Conservation (phyloP, 2,797 vertebrate genomes). For the Nasua narica region DNA sequence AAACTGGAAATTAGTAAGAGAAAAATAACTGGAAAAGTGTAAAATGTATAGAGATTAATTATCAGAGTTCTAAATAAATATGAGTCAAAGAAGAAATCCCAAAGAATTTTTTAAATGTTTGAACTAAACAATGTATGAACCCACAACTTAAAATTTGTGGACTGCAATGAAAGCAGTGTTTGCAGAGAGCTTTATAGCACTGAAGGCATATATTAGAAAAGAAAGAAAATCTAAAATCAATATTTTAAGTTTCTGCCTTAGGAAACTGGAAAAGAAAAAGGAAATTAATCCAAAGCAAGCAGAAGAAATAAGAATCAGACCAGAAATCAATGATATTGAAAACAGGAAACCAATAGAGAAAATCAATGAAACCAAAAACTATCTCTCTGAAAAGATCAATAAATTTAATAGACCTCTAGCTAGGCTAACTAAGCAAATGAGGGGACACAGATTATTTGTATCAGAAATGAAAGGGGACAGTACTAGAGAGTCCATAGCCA, state of each 20-base stretch:
- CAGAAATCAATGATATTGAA: not conserved
- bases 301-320: not conserved
- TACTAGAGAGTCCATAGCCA: not conserved
- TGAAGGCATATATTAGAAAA: not conserved
- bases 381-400: not conserved
- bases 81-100: not conserved
- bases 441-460: not conserved
- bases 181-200: not conserved
- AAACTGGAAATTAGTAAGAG: not conserved
- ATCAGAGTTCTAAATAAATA: not conserved
- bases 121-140: not conserved
- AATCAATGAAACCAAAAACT: conserved; percentile 1
- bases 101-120: not conserved
- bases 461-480: not conserved
- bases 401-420: not conserved
- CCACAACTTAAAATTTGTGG: not conserved
- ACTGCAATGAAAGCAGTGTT: not conserved
- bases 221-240: not conserved
- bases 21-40: not conserved
- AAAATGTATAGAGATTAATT: not conserved
- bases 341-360: not conserved
- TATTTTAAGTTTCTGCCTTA: not conserved
- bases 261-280: not conserved
- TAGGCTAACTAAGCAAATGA: not conserved
- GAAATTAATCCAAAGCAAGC: not conserved